Base-by-base conservation (phyloP, 2,797 vertebrate genomes). In the Xenentodon cancila region DNA sequence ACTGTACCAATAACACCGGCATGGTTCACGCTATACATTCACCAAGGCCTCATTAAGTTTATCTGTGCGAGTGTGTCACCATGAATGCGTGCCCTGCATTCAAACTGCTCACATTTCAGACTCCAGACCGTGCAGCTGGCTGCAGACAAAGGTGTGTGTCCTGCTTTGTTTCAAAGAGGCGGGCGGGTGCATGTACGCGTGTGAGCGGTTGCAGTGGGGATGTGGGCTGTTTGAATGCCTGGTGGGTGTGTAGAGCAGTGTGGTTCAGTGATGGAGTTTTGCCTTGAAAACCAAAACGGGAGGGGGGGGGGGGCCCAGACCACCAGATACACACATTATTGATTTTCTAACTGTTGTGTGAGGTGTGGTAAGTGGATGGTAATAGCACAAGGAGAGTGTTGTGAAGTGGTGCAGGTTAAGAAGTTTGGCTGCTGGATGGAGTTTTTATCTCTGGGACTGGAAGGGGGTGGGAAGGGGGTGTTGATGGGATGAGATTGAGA, bases 1-100 rank as follows among this genome's bases (percentile, higher is more conserved):
- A 91, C 89, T 92, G 84, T 89, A 90, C 87, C 79, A 80, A 72
- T 92, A 88, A 88, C 89, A 88, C 85, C 79, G 87, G 80, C 70
- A 82, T 42, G 63, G 82, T 82, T 70, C 66, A 59, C 7, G 11
- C 73, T 68, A 75, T 71, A 77, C 73, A 77, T 84, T 83, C 67
- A 73, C 75, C 64, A 51, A 77, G 72, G 73, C 80, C 84, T 86
- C 73, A 85, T 90, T 89, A 84, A 86, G 75, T 80, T 69, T 67
- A 82, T 84, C 62, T 77, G 63, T 54, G 50, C 1, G 17, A 30
- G 54, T 56, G 62, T 77, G 66, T 68, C 49, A 30, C 34, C 34
- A 9, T 62, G 59, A 51, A 55, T 68, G 58, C 48, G 45, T 66
- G 72, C 63, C 27, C 45, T 51, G 69, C 42, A 52, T 77, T 64